Evolutionary conservation across 2,113 vertebrate genomes (phyloP).

Genomic region (Rattus rattus): DNA sequence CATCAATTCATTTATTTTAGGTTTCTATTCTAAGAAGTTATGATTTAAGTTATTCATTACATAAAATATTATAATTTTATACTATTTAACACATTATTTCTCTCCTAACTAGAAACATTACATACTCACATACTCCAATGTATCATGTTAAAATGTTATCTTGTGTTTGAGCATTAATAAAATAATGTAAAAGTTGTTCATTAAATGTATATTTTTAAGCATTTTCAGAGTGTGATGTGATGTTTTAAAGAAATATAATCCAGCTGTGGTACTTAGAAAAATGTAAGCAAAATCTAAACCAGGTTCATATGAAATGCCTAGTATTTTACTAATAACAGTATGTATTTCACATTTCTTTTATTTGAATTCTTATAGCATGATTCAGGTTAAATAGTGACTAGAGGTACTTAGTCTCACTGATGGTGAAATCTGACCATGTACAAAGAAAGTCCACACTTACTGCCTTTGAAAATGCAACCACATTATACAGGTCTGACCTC

Average conservation of each 20-base stretch:
- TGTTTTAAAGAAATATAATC: conserved; percentile 23
- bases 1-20: conserved; percentile 23
- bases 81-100: conserved; percentile 42
- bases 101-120: conserved; percentile 37
- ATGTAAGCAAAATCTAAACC: background rate
- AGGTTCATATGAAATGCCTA: background rate
- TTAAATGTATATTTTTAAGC: conserved; percentile 37
- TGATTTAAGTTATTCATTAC: conserved; percentile 29
- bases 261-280: conserved; percentile 19
- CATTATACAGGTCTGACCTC: background rate
- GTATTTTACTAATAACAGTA: conserved; percentile 19
- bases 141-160: conserved; percentile 15
- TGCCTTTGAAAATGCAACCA: background rate
- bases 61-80: background rate
- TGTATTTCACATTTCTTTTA: conserved; percentile 43
- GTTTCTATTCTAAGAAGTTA: conserved; percentile 25
- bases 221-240: background rate
- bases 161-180: background rate
- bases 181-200: background rate
- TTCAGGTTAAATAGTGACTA: background rate
- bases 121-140: background rate
- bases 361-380: conserved; percentile 16
- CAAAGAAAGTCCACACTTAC: background rate
- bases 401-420: background rate
- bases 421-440: background rate